Base-by-base conservation (phyloP, 2,113 vertebrate species). In the Mastomys natalensis region DNA sequence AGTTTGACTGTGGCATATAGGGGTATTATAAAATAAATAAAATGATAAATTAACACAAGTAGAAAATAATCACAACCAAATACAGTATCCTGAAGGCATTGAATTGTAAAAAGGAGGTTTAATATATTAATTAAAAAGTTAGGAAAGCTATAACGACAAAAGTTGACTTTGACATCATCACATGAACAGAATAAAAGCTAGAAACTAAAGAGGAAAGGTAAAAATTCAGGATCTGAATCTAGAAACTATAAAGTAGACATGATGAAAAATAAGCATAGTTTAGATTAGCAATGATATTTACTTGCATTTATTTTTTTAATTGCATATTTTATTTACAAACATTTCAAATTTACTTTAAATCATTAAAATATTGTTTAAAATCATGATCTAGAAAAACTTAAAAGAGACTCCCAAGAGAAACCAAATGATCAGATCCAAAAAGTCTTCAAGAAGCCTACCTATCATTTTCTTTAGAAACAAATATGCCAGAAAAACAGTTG, bases 401-500 rank as follows among this genome's bases (percentile, higher is more conserved):
- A 66, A 66, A 85, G 26, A 86, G 24, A 90, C 92, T 60, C 19
- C 19, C 29, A 96, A 34, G 5, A 70, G 13, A 89, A 86, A 86
- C 0, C 1, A 22, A 90, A 89, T 53, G 40, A 93, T 70, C 34
- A 81, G 45, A 58, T 76, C 9, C n/a, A 77, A 92, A 62, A n/a
- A 37, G 31, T 82, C 5, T 53, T 89, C 13, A 94, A 73, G 10
- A 64, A 91, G 55, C 4, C 19, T 4, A 62, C 3, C 19, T 4
- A 62, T 8, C 86, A 93, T 93, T 94, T 68, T 82, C 77, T n/a
- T 93, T 76, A 12, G 74, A 87, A 55, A 62, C 86, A 87, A 62
- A 62, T 73, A 51, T 37, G 21, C 8, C 29, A 72, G 19, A 94
- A 90, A 90, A 4, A 48, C 5, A 76, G 17, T 13, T 62, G n/a